Evolutionary conservation across 2,113 vertebrate genomes (phyloP).

Genomic region (Labrus mixtus): DNA sequence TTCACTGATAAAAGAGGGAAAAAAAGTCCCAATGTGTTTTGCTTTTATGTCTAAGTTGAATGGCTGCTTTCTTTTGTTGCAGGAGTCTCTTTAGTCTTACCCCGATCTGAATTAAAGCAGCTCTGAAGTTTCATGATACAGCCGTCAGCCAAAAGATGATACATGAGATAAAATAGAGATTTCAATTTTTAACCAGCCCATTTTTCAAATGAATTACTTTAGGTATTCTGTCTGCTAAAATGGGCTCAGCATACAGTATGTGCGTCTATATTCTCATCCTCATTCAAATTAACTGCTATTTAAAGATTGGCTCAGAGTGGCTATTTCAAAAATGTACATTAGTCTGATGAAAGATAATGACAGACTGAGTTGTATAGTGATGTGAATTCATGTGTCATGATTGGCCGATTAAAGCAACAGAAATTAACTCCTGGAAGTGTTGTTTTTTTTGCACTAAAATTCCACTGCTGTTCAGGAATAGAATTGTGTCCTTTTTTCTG

Average conservation of each 20-base stretch:
- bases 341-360: conserved; percentile 3
- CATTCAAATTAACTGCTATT: conserved; percentile 45
- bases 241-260: conserved; percentile 49
- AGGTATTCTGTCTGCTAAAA: conserved; percentile 40
- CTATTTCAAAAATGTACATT: conserved; percentile 12
- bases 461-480: not conserved
- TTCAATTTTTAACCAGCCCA: conserved; percentile 74
- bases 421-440: too few relatives aligned
- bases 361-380: too few relatives aligned
- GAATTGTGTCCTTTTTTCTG: not conserved
- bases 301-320: not conserved
- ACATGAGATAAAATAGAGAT: conserved; percentile 49
- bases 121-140: conserved; percentile 13
- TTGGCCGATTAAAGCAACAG: too few relatives aligned
- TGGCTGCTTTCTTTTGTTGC: not conserved
- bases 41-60: not conserved
- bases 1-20: not conserved
- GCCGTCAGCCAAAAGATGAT: conserved; percentile 30
- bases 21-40: not conserved
- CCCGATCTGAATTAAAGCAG: not conserved
- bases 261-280: conserved; percentile 63
- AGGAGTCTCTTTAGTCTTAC: not conserved
- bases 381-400: not conserved
- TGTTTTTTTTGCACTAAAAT: not conserved
- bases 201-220: conserved; percentile 66